These are phyloP conservation scores for Papilio xuthus DNA, from an alignment of 1,140 invertebrate species.

Conservation along the genomic window DNA sequence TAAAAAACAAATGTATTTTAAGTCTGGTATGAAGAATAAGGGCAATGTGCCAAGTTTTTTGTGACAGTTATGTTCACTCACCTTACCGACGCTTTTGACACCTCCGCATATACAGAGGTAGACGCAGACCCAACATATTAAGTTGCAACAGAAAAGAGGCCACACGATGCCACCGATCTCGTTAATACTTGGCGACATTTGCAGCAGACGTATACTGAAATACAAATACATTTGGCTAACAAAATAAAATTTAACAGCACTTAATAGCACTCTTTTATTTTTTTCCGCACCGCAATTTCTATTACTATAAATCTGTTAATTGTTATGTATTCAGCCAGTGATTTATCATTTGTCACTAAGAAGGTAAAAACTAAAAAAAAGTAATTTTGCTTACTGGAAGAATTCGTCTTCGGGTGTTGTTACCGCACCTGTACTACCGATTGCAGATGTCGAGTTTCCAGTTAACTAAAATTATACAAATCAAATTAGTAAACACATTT, in stretches of 20 bases:
- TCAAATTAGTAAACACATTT: not conserved
- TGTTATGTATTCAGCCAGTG: no score
- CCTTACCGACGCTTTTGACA: slow-evolving; percentile 88
- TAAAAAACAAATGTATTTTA: slow-evolving; percentile 51
- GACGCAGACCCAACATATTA: slow-evolving; percentile 89
- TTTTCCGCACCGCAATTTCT: no score
- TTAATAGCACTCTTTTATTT: not conserved
- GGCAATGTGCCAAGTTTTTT: slow-evolving; percentile 50
- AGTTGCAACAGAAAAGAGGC: slow-evolving; percentile 86
- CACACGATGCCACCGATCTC: slow-evolving; percentile 87
- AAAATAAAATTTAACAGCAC: not conserved
- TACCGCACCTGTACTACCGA: slow-evolving; percentile 60
- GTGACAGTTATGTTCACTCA: slow-evolving; percentile 52
- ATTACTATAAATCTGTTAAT: no score
- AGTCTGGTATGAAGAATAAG: slow-evolving; percentile 39
- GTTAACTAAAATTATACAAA: slow-evolving; percentile 59
- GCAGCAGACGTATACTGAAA: slow-evolving; percentile 86
- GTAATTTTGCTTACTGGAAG: slow-evolving; percentile 87
- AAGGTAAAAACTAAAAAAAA: not conserved
- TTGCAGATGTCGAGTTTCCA: slow-evolving; percentile 58
- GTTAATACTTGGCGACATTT: slow-evolving; percentile 85
- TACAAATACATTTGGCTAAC: slow-evolving; percentile 24
- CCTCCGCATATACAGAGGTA: slow-evolving; percentile 92
- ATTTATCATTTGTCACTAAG: no score
- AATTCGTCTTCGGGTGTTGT: slow-evolving; percentile 91